A percentile compares a stretch with the other conserved stretches of the same genome.
Conservation (phyloP, 1,140 invertebrate species). For the Drosophila rufa region DNA sequence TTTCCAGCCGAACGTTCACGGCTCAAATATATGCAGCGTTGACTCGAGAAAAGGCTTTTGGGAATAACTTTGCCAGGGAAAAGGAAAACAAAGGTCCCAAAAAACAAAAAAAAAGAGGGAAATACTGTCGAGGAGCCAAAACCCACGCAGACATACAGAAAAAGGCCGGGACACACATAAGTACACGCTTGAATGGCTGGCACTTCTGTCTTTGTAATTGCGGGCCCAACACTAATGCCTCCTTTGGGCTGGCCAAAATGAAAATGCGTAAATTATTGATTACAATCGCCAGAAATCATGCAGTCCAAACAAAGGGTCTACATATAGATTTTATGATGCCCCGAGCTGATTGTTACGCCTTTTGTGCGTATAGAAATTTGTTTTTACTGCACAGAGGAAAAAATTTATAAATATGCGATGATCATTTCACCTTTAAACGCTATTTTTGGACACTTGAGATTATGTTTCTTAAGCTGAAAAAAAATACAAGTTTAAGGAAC, state of each 20-base stretch:
- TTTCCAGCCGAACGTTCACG: conserved; percentile 43
- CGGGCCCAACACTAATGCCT: conserved; percentile 75
- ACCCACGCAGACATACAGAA: conserved; percentile 14
- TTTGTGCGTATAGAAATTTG: conserved; percentile 52
- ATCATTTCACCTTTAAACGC: neutral
- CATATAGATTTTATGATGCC: conserved; percentile 67
- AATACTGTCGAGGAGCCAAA: conserved; percentile 20
- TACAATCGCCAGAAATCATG: conserved; percentile 76
- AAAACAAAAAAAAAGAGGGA: conserved; percentile 11
- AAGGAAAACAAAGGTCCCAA: conserved; percentile 14
- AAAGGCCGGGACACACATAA: conserved; percentile 27
- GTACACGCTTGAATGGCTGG: conserved; percentile 71
- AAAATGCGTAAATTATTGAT: conserved; percentile 84
- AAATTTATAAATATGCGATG: neutral
- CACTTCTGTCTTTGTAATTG: conserved; percentile 75
- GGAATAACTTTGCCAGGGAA: conserved; percentile 56
- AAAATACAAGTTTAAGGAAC: too few relatives aligned
- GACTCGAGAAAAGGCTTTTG: conserved; percentile 64
- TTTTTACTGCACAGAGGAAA: neutral
- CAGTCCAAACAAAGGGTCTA: conserved; percentile 55
- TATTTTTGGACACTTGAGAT: too few relatives aligned
- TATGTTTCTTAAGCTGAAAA: neutral
- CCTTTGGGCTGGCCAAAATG: conserved; percentile 70
- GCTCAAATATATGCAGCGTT: conserved; percentile 67
- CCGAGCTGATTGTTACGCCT: conserved; percentile 70